Evolutionary conservation across 2,888 invertebrate genomes (phyloP).

Genomic region (Oxycera nigricornis): DNA sequence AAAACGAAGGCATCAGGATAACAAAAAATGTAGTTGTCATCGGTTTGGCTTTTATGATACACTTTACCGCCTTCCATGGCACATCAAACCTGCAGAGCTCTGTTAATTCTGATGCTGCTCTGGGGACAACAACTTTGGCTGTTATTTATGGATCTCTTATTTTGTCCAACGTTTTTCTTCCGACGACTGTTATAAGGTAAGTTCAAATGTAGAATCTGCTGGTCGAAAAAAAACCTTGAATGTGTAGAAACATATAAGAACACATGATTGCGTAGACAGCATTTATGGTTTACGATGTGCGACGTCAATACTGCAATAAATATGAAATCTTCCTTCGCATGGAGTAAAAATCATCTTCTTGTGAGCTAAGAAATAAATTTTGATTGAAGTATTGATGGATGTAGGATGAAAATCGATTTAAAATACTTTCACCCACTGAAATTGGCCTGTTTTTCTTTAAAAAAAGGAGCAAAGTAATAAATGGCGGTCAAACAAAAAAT

Average conservation of each 20-base stretch:
- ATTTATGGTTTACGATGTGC: not conserved
- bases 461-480: no score
- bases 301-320: not conserved
- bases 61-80: constrained; percentile 91
- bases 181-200: constrained; percentile 82
- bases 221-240: not conserved
- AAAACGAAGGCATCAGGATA: constrained; percentile 76
- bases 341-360: no score
- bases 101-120: constrained; percentile 79
- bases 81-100: constrained; percentile 85
- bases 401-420: no score
- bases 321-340: no score
- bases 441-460: no score
- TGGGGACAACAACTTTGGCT: constrained; percentile 84
- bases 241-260: constrained; percentile 5
- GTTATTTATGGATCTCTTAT: constrained; percentile 88
- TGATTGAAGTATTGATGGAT: no score
- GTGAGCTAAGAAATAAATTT: no score
- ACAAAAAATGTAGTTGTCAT: constrained; percentile 84
- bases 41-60: constrained; percentile 88
- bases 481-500: no score
- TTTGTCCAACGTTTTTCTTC: constrained; percentile 87
- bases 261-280: not conserved
- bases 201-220: not conserved
- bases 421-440: no score